phyloP scores from a whole-genome alignment of 1,140 invertebrate species.

The Tetragnatha versicolor region DNA sequence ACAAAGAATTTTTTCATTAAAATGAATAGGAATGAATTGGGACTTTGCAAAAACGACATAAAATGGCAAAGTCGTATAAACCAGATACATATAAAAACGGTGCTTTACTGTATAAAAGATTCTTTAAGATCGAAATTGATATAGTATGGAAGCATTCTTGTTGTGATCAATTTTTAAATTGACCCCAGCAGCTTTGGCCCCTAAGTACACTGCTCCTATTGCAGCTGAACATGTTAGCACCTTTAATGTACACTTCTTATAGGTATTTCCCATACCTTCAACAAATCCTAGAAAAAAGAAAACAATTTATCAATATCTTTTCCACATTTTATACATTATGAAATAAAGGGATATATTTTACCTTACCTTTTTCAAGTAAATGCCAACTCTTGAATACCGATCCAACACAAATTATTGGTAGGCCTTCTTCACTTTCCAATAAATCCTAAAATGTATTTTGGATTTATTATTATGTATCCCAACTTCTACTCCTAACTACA shows the following conservation, averaged over 20 bases:
- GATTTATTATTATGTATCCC: not conserved
- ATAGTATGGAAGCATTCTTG: constrained; percentile 68
- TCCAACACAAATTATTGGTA: constrained; percentile 90
- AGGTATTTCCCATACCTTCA: not conserved
- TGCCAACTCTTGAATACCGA: constrained; percentile 96
- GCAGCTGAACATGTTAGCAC: constrained; percentile 73
- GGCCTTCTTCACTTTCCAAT: constrained; percentile 68
- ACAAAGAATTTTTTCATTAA: too few relatives aligned
- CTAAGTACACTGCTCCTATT: constrained; percentile 78
- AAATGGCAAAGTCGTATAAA: too few relatives aligned
- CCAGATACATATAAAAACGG: too few relatives aligned
- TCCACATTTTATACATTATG: not conserved
- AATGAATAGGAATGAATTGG: too few relatives aligned
- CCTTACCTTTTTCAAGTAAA: constrained; percentile 73
- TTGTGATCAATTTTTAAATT: constrained; percentile 68
- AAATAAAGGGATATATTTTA: not conserved
- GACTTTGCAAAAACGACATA: too few relatives aligned
- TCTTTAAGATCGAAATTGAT: too few relatives aligned
- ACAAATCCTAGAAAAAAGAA: constrained; percentile 28
- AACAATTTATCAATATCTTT: too few relatives aligned
- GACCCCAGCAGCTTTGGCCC: constrained; percentile 70
- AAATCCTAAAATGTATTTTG: constrained; percentile 65
- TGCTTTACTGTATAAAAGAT: too few relatives aligned
- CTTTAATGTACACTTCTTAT: constrained; percentile 70
- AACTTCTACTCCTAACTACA: not conserved